phyloP scores from a whole-genome alignment of 2,888 invertebrate genomes.

The Ashinkailepas kermadecensis region DNA sequence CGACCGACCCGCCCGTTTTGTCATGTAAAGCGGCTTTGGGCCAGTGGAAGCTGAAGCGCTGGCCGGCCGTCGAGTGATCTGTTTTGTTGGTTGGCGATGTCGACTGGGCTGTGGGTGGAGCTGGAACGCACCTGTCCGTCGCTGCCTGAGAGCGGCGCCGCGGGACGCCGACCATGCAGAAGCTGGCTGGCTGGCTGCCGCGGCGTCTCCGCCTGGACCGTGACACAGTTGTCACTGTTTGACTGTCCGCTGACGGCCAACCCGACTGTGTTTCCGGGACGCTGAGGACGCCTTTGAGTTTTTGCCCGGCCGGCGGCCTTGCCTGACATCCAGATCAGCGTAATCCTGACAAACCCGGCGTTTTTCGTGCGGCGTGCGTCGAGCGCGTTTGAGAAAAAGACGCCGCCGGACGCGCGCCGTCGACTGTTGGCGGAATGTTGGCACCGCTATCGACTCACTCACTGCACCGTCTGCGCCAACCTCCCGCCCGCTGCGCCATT shows the following conservation, averaged over 20 bases:
- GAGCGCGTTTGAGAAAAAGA: constrained; percentile 5
- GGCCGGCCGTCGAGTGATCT: background rate
- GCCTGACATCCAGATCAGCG: background rate
- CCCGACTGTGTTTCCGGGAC: too few species aligned
- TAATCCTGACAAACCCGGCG: background rate
- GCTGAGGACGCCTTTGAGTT: background rate
- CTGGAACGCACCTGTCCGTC: background rate
- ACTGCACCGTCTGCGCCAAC: too few species aligned
- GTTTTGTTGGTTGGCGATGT: background rate
- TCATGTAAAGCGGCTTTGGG: constrained; percentile 3
- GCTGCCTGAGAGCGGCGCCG: background rate
- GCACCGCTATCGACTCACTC: background rate
- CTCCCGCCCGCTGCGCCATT: background rate
- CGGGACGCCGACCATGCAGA: too few species aligned
- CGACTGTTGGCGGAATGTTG: background rate
- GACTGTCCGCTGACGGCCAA: too few species aligned
- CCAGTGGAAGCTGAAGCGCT: background rate
- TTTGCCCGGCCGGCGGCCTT: background rate
- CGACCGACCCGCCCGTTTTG: background rate
- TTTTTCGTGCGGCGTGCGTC: background rate
- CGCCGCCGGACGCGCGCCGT: background rate
- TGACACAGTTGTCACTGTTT: too few species aligned
- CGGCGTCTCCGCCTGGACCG: too few species aligned
- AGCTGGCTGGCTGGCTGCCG: too few species aligned
- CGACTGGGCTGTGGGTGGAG: too few species aligned